A percentile compares a stretch with the other conserved stretches of the same genome.
Conservation (phyloP, 1,140 invertebrate species). For the Rhopalosiphum maidis region DNA sequence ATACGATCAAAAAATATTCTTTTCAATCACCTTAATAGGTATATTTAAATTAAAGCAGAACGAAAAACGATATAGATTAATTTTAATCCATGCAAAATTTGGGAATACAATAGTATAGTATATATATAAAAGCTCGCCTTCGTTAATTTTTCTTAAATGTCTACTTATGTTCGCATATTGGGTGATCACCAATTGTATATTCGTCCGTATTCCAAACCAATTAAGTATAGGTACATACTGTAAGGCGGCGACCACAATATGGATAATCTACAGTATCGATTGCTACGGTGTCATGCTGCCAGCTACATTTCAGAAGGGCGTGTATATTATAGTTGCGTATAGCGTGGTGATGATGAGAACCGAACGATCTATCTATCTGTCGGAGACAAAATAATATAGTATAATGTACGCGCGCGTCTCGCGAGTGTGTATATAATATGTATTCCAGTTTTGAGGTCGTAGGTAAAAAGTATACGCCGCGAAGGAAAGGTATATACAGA, state of each 20-base stretch:
- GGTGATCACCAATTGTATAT: background rate
- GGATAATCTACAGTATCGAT: background rate
- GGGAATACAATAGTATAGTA: too few species aligned
- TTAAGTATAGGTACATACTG: background rate
- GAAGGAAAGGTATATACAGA: background rate
- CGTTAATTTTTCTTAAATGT: background rate
- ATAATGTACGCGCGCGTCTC: background rate
- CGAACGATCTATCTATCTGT: background rate
- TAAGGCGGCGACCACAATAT: background rate
- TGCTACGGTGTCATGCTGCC: background rate
- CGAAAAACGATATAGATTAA: too few species aligned
- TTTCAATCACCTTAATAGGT: too few species aligned
- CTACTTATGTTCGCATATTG: background rate
- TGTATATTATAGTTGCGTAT: background rate
- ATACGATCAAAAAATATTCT: too few species aligned
- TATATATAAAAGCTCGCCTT: background rate
- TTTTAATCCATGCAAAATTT: too few species aligned
- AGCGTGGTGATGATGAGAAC: background rate
- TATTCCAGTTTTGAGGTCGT: slow-evolving; percentile 41
- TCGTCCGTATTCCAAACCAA: background rate
- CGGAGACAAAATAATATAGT: slow-evolving; percentile 27
- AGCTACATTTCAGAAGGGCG: background rate
- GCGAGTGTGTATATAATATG: background rate
- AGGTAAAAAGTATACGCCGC: background rate
- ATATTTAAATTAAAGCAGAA: too few species aligned